Base-by-base conservation (phyloP, 2,113 vertebrate genomes). In the Cisticola juncidis region DNA sequence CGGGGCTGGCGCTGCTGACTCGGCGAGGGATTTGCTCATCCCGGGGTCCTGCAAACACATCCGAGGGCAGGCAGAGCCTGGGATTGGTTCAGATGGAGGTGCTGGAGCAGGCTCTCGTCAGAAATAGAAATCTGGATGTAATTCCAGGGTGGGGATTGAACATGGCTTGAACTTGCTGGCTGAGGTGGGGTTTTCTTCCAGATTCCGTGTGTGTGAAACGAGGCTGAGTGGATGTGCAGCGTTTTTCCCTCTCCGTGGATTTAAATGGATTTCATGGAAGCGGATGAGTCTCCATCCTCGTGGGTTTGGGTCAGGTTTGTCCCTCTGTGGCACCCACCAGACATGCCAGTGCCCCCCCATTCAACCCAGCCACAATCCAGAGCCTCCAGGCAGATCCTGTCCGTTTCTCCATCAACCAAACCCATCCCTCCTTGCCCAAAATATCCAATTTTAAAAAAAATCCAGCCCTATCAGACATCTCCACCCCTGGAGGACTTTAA, bases 281-380 rank as follows among this genome's bases (percentile, higher is more conserved):
- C 0, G 0, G 13, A 6, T 4, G 25, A 33, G 47, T 17, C 38
- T 23, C 57, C 0, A 0, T 24, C 12, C 36, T n/a, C 0, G 0
- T 7, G 47, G 68, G 2, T 68, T 80, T 23, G 66, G 71, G 66
- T 31, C 47, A 9, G 45, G 22, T 53, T 62, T 74, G 61, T n/a
- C 31, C 28, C 19, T 19, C 21, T 1, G 0, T 5, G 76, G 57
- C 6, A 50, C 35, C 68, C 48, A 25, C 29, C 13, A 9, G 16
- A 33, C 9, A 28, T 35, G 42, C 5, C 50, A 21, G 61, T 1
- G 29, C 10, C 1, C 3, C 31, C 31, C 29, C 0, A 0, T 26
- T 42, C 51, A 26, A 88, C 19, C 50, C 51, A 56, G n/a, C 36
- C 31, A 4, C 2, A 0, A 47, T 2, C 60, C 36, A 44, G 16